Percentiles rank a stretch among this genome's conserved stretches.
phyloP scores from a whole-genome alignment of 2,888 invertebrate genomes.

The Parapristionchus giblindavisi region DNA sequence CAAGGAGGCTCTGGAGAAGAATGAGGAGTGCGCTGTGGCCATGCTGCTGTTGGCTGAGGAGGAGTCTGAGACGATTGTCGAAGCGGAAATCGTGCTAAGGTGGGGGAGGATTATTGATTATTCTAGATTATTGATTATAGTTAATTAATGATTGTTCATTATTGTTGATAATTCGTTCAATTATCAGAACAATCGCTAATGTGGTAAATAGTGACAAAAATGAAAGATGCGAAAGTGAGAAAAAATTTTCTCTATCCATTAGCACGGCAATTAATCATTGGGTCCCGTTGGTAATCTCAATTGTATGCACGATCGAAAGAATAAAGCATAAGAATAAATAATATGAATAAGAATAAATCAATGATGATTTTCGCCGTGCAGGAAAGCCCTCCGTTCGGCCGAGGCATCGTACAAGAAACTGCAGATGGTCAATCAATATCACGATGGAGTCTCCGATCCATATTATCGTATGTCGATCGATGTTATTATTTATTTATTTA shows the following conservation, averaged over 20 bases:
- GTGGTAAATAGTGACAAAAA: too few relatives aligned
- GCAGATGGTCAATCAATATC: constrained; percentile 3
- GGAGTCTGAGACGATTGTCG: constrained; percentile 89
- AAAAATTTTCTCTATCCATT: too few relatives aligned
- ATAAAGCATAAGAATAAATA: not conserved
- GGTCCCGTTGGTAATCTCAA: not conserved
- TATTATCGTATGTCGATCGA: not conserved
- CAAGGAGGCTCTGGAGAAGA: constrained; percentile 36
- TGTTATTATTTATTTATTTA: not conserved
- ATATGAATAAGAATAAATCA: not conserved
- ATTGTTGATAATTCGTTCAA: too few relatives aligned
- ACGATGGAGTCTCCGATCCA: constrained; percentile 19
- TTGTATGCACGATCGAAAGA: not conserved
- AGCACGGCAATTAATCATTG: too few relatives aligned
- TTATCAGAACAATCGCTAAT: too few relatives aligned
- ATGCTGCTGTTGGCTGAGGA: constrained; percentile 94
- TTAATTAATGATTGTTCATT: too few relatives aligned
- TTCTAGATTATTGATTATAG: not conserved
- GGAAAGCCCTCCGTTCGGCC: constrained; percentile 84
- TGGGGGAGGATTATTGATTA: constrained; percentile 33
- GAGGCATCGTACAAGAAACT: constrained; percentile 82
- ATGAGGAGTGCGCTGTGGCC: constrained; percentile 83
- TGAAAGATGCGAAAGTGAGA: too few relatives aligned
- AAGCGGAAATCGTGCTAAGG: constrained; percentile 71
- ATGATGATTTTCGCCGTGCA: constrained; percentile 65